Percentiles rank a stretch among this genome's conserved stretches.
These are phyloP conservation scores for Dicaeum eximium DNA, from an alignment of 2,113 vertebrate genomes.

Conservation along the genomic window DNA sequence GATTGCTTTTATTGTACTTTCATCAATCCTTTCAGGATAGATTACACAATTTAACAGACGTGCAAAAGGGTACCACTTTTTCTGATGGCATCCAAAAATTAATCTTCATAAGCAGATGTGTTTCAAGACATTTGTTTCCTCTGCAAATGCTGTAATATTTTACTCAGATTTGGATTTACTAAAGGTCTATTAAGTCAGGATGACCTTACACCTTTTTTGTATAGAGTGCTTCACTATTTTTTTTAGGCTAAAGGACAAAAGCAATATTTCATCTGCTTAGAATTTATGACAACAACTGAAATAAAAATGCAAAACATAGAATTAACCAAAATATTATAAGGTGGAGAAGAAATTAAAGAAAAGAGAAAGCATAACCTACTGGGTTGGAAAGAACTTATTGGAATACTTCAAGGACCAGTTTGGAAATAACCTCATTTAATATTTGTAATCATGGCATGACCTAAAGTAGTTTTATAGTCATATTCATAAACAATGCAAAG, in stretches of 20 bases:
- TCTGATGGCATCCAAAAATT: neutral
- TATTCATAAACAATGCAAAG: rapidly evolving
- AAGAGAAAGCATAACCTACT: neutral
- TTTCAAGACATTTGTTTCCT: neutral
- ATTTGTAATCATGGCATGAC: neutral
- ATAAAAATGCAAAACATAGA: neutral
- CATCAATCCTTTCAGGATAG: neutral
- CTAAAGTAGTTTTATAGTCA: neutral
- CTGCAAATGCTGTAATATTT: neutral
- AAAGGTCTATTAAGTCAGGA: neutral
- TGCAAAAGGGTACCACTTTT: neutral
- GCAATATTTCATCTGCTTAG: neutral
- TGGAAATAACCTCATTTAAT: neutral
- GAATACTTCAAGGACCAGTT: neutral
- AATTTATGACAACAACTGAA: neutral
- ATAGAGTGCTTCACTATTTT: neutral
- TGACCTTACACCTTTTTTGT: neutral
- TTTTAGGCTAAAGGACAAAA: neutral
- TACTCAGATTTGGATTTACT: neutral
- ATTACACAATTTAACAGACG: neutral
- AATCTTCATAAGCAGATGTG: neutral
- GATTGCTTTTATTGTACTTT: conserved; percentile 13
- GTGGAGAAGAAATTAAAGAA: neutral
- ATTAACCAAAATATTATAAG: neutral
- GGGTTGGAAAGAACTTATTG: neutral